Evolutionary conservation across 2,113 vertebrate species (phyloP), one percentile per base, ranked within the genome.

Genomic region (Polypterus senegalus): DNA sequence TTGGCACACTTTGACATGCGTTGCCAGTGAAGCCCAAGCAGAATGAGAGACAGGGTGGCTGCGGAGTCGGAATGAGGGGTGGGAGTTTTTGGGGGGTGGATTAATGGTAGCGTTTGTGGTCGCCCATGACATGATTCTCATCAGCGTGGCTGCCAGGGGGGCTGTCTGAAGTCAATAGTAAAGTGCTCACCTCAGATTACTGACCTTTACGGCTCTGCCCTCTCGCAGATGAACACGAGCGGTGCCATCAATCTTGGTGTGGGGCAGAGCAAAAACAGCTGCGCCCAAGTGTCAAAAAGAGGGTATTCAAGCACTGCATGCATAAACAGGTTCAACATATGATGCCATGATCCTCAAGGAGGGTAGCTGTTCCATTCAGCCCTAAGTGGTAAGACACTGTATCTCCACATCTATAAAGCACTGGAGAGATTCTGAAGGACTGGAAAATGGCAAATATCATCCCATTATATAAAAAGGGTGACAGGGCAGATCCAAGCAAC

Each of bases 281-380:
- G 11, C 43, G 44, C 44, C 43, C n/a, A 11, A 58, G 46, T 58
- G 56, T 79, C 77, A 78, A 74, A 68, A 70, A 71, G 66, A 74
- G 73, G 72, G 56, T 44, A 77, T 70, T 66, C 69, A 71, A 69
- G 67, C 68, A 58, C n/a, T 11, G 27, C 56, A 58, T 58, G 56
- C 46, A 7, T 58, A 4, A 58, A 58, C 11, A 27, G 27, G 27
- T 27, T 27, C 27, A 27, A 27, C 27, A 27, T 27, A 27, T 27
- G 27, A 27, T 27, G 27, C 27, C 27, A 27, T 27, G 27, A 27
- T 27, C 27, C 27, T 27, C 27, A 27, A 27, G 27, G 27, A 27
- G 27, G 27, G 27, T 27, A 27, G 27, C 27, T 27, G 27, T 27
- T 27, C 27, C 27, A 27, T 27, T 27, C 27, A 27, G 27, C 27